Conservation (phyloP, 2,888 invertebrate genomes). For the Nomada ruficornis region DNA sequence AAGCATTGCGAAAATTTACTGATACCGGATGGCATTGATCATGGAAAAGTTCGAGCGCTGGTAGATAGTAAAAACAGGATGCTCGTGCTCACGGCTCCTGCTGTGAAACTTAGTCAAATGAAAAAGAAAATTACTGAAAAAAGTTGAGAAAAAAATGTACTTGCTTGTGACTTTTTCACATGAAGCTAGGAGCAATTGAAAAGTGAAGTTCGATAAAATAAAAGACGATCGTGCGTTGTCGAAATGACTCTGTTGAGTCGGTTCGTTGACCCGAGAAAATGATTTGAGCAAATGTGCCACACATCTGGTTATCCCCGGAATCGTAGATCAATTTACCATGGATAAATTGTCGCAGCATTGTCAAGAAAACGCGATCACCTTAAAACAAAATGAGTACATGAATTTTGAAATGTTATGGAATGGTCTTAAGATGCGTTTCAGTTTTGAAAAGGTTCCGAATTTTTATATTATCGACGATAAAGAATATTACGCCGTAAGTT, state of each 20-base stretch:
- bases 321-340: slow-evolving; percentile 42
- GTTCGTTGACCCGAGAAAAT: slow-evolving; percentile 16
- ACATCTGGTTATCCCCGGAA: not conserved
- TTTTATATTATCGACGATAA: slow-evolving; percentile 68
- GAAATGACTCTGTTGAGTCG: not conserved
- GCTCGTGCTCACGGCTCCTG: slow-evolving; percentile 71
- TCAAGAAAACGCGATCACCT: slow-evolving; percentile 67
- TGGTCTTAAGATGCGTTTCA: slow-evolving; percentile 65
- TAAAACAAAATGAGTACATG: slow-evolving; percentile 69
- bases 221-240: slow-evolving; percentile 26
- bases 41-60: slow-evolving; percentile 69
- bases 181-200: slow-evolving; percentile 20
- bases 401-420: slow-evolving; percentile 65
- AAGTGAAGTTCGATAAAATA: slow-evolving; percentile 25
- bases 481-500: slow-evolving; percentile 70
- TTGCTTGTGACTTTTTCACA: not conserved
- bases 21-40: slow-evolving; percentile 70
- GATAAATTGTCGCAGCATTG: slow-evolving; percentile 66
- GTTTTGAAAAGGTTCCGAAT: slow-evolving; percentile 67
- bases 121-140: slow-evolving; percentile 38
- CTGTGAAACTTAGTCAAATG: slow-evolving; percentile 58
- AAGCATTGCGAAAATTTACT: slow-evolving; percentile 72
- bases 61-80: slow-evolving; percentile 68
- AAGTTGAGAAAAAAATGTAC: not conserved
- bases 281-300: not conserved